Evolutionary conservation across 1,140 invertebrate genomes (phyloP), one percentile per base, ranked within the genome.

Genomic region (Apis florea): DNA sequence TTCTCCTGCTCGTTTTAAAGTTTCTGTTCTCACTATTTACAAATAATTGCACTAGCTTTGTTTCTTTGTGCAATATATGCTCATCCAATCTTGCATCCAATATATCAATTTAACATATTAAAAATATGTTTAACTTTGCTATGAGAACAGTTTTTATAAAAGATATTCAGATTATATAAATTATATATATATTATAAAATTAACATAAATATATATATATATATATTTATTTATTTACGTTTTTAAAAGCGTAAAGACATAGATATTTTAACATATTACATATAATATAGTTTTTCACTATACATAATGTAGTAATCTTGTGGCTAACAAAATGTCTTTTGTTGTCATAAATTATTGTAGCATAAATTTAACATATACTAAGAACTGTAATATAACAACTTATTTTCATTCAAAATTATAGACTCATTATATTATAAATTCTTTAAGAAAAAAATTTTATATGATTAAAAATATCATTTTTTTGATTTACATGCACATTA

Each of bases 1-100:
- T 88, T 87, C 70, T 88, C 84, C 83, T 87, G 83, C 86, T 82
- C 79, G 78, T 82, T 77, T 85, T 71, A 82, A 76, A 83, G 79
- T 83, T 87, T 90, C 85, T 85, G 84, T 89, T 89, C 78, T 81
- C 73, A 88, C 79, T 77, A 84, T 79, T 75, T 83, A 84, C 58
- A 79, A 78, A 77, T 82, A 82, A 82, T 87, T 83, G 85, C 89
- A 88, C 87, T 83, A 83, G 90, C 90, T 92, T 92, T 81, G 79
- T 78, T 82, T 87, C 79, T 72, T 85, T 85, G 82, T 61, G 71
- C 79, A 63, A 87, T 76, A 85, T 72, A 85, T 77, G 84, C 86
- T 82, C 72, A 80, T 77, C 51, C 77, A 71, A 89, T 87, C 68
- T 88, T 74, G 72, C 75, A 85, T 84, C 75, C 66, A 86, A 82